Conservation (phyloP, 35 echinoderm and acorn worm genomes). For the Amphiura filiformis region DNA sequence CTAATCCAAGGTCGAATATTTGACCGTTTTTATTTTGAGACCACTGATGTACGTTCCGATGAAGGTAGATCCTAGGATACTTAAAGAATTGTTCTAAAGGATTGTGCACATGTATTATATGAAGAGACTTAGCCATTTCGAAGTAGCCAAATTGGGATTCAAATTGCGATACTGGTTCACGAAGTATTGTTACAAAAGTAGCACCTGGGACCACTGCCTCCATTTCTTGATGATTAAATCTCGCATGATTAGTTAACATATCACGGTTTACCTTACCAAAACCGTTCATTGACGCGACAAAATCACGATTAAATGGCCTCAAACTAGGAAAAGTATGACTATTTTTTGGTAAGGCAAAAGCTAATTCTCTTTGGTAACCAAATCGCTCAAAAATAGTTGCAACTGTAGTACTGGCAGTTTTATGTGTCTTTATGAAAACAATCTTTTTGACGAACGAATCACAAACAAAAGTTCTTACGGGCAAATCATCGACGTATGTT, state of each 20-base stretch:
- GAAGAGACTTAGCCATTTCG: conserved; percentile 43
- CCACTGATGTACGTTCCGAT: conserved; percentile 25
- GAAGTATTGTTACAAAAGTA: conserved; percentile 64
- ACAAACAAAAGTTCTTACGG: neutral
- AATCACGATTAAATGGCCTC: neutral
- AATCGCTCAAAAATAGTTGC: conserved; percentile 23
- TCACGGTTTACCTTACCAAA: neutral
- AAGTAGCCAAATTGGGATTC: conserved; percentile 82
- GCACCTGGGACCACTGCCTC: conserved; percentile 66
- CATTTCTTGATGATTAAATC: conserved; percentile 68
- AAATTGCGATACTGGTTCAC: conserved; percentile 55
- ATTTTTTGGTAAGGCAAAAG: conserved; percentile 7
- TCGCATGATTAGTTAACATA: conserved; percentile 71
- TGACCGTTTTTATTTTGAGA: conserved; percentile 51
- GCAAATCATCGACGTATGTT: neutral
- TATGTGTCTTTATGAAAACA: conserved; percentile 46
- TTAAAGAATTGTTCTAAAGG: conserved; percentile 59
- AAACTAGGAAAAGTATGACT: neutral
- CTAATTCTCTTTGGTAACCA: conserved; percentile 22
- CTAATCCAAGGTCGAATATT: conserved; percentile 61
- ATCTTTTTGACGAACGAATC: neutral
- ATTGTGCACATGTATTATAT: conserved; percentile 6
- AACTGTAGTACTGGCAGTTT: conserved; percentile 37
- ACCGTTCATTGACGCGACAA: neutral
- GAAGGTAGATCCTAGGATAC: conserved; percentile 32